A percentile compares a stretch with the other conserved stretches of the same genome.
Conservation (phyloP, 2,888 invertebrate species). For the Heliconius ismenius region DNA sequence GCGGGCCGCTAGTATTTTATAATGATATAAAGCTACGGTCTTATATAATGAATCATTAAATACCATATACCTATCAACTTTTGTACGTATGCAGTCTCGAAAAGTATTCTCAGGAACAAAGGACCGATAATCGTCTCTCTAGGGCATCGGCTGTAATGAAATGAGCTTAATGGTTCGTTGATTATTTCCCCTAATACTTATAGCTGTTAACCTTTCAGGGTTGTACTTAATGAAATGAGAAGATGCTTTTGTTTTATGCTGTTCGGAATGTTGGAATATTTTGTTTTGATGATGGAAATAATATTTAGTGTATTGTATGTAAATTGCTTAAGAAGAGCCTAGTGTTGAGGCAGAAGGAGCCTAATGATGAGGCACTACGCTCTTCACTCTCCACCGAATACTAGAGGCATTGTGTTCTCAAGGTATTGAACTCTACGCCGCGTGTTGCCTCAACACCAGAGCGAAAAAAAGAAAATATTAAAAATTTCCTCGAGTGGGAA, state of each 20-base stretch:
- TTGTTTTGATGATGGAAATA: slow-evolving; percentile 1
- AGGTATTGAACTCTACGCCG: no score
- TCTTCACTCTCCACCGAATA: no score
- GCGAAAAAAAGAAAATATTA: no score
- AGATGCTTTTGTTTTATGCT: slow-evolving; percentile 16
- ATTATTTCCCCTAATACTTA: slow-evolving; percentile 51
- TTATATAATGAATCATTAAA: slow-evolving; percentile 10
- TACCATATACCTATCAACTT: neutral
- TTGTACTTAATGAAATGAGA: slow-evolving; percentile 33
- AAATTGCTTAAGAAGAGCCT: neutral
- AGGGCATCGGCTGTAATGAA: slow-evolving; percentile 51
- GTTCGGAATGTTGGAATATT: neutral
- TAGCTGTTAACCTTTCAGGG: slow-evolving; percentile 29
- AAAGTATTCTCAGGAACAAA: slow-evolving; percentile 39
- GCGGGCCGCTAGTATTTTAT: no score
- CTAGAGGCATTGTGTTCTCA: no score
- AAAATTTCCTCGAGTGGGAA: no score
- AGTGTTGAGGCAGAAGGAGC: no score
- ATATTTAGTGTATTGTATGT: neutral
- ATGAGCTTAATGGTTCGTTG: slow-evolving; percentile 64
- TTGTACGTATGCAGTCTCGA: slow-evolving; percentile 30
- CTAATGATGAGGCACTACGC: no score
- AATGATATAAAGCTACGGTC: neutral
- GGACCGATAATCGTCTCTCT: slow-evolving; percentile 40
- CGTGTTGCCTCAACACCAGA: no score